Evolutionary conservation across 2,113 vertebrate genomes (phyloP).

Genomic region (Crotalus horridus): DNA sequence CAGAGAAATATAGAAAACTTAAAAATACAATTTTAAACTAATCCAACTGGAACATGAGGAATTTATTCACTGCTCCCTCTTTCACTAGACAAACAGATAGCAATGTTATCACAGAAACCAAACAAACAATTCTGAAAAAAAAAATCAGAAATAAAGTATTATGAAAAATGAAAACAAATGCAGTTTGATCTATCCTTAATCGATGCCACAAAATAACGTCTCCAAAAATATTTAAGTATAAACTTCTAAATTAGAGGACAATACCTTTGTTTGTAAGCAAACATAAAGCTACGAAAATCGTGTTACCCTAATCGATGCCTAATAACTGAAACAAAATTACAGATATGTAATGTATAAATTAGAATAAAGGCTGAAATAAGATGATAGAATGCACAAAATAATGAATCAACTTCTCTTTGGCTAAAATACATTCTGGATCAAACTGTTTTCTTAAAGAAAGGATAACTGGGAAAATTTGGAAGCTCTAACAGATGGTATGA

Average conservation of each 20-base stretch:
- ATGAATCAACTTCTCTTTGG: no score
- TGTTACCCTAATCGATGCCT: not conserved
- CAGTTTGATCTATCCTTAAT: not conserved
- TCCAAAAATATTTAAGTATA: not conserved
- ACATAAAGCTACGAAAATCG: not conserved
- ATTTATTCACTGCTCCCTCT: not conserved
- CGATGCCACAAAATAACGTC: not conserved
- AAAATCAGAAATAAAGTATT: not conserved
- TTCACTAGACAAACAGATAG: not conserved
- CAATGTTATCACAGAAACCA: not conserved
- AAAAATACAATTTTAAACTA: not conserved
- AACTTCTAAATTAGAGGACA: not conserved
- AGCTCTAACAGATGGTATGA: not conserved
- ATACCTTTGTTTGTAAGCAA: not conserved
- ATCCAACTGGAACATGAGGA: not conserved
- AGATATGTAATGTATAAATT: not conserved
- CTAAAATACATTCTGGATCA: no score
- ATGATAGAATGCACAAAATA: not conserved
- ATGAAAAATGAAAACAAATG: not conserved
- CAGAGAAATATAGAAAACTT: not conserved
- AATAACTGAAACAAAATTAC: not conserved
- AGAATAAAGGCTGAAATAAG: not conserved
- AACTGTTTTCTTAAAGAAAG: no score
- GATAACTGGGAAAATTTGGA: no score
- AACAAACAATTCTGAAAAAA: not conserved